Conservation (phyloP, 1,140 invertebrate genomes). For the Mya arenaria region DNA sequence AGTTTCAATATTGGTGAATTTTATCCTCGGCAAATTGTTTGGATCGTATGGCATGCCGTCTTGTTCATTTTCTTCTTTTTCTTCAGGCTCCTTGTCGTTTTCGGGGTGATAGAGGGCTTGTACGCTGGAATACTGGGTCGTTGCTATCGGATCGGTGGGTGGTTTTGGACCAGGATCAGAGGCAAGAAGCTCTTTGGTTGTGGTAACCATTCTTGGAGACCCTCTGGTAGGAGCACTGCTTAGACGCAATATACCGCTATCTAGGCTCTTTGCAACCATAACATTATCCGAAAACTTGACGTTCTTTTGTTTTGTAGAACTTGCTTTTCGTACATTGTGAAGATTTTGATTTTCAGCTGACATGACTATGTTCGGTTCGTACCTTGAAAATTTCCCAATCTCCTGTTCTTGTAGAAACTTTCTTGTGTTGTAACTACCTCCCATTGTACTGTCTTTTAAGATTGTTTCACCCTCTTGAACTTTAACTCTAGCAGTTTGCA, state of each 20-base stretch:
- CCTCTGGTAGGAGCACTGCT: constrained; percentile 58
- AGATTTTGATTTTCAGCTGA: constrained; percentile 76
- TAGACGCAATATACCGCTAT: constrained; percentile 59
- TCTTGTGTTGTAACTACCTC: constrained; percentile 76
- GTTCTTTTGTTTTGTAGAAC: constrained; percentile 62
- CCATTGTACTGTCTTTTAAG: constrained; percentile 73
- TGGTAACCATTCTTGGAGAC: constrained; percentile 17
- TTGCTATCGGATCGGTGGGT: constrained; percentile 37
- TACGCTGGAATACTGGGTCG: constrained; percentile 71
- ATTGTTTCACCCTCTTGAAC: constrained; percentile 75
- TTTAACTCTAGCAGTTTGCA: constrained; percentile 60
- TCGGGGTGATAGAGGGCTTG: constrained; percentile 67
- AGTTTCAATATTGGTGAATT: constrained; percentile 16
- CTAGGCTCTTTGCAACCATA: constrained; percentile 65
- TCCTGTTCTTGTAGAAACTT: constrained; percentile 79
- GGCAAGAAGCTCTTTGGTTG: neutral
- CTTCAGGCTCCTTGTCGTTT: constrained; percentile 55
- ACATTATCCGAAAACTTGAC: constrained; percentile 75
- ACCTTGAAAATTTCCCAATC: constrained; percentile 65
- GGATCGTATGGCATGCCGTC: neutral
- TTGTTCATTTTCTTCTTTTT: constrained; percentile 20
- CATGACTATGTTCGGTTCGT: constrained; percentile 74
- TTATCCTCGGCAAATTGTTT: neutral
- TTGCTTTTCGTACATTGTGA: constrained; percentile 63
- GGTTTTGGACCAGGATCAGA: neutral